Evolutionary conservation across 2,888 invertebrate genomes (phyloP).

Genomic region (Molanna angustata): DNA sequence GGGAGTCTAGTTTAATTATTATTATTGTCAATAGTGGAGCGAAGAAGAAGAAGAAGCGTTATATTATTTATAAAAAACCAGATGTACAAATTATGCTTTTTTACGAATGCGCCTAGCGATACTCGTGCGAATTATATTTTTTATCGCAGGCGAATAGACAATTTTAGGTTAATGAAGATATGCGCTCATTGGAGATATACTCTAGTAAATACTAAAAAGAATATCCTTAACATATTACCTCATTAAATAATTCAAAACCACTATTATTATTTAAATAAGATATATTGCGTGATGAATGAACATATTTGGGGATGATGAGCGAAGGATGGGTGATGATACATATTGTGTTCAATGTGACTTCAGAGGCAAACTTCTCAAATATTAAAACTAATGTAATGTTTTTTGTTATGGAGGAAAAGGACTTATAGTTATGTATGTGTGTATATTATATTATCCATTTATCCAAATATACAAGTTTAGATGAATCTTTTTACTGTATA

Average conservation of each 20-base stretch:
- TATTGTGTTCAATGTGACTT: slow-evolving; percentile 19
- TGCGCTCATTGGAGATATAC: slow-evolving; percentile 2
- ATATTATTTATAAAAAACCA: slow-evolving; percentile 16
- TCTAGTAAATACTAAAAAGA: slow-evolving; percentile 6
- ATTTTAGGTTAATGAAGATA: slow-evolving; percentile 13
- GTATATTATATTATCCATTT: too few species aligned
- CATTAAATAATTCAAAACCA: slow-evolving; percentile 24
- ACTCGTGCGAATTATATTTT: slow-evolving; percentile 7
- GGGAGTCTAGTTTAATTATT: slow-evolving; percentile 7
- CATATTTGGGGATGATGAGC: not conserved
- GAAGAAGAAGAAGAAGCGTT: too few species aligned
- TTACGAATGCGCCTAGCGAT: slow-evolving; percentile 7
- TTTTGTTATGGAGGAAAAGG: too few species aligned
- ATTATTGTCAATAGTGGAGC: slow-evolving; percentile 10
- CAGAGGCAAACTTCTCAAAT: slow-evolving; percentile 20
- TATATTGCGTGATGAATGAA: not conserved
- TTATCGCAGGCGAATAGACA: slow-evolving; percentile 8
- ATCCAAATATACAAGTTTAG: slow-evolving; percentile 13
- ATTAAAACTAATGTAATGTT: too few species aligned
- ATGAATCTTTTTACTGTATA: too few species aligned
- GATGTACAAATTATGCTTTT: slow-evolving; percentile 22
- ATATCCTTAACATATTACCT: slow-evolving; percentile 32
- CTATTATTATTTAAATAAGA: slow-evolving; percentile 23
- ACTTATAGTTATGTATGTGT: too few species aligned
- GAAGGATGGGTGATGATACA: not conserved